Percentiles rank a stretch among this genome's conserved stretches.
Evolutionary conservation across 2,113 vertebrate species (phyloP).

Genomic region (Marmota monax): DNA sequence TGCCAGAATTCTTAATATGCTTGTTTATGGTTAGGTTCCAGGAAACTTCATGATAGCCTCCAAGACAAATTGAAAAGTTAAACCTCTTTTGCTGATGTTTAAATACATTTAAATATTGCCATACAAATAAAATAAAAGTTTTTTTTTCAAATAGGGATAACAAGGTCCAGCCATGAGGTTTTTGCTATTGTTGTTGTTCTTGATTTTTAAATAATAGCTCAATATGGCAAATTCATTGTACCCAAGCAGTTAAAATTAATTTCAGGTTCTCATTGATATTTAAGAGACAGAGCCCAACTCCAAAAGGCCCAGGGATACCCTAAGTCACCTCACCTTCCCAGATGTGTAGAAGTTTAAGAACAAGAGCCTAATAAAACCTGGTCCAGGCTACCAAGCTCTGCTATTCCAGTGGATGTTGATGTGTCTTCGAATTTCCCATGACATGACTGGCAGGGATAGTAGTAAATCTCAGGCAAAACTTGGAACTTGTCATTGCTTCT

Average conservation of each 20-base stretch:
- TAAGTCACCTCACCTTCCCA: not conserved
- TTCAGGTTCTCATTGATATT: not conserved
- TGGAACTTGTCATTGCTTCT: not conserved
- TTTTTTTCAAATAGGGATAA: not conserved
- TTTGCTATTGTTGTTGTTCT: not conserved
- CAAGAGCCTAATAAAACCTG: not conserved
- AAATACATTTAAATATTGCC: slow-evolving; percentile 38
- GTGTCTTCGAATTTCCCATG: not conserved
- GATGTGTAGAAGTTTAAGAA: not conserved
- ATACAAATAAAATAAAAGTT: not conserved
- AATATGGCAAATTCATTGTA: not conserved
- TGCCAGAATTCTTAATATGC: slow-evolving; percentile 67
- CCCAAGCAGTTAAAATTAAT: slow-evolving; percentile 12
- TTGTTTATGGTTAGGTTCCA: slow-evolving; percentile 62
- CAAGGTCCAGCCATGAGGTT: not conserved
- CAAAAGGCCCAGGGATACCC: not conserved
- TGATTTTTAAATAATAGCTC: not conserved
- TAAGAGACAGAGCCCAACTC: not conserved
- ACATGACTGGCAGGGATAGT: not conserved
- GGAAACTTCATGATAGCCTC: slow-evolving; percentile 67
- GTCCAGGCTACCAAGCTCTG: not conserved
- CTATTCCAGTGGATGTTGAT: not conserved
- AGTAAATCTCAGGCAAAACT: not conserved
- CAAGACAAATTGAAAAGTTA: slow-evolving; percentile 69
- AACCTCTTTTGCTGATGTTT: slow-evolving; percentile 55